Conservation (phyloP, 2,888 invertebrate genomes). For the Anthoptus insignis region DNA sequence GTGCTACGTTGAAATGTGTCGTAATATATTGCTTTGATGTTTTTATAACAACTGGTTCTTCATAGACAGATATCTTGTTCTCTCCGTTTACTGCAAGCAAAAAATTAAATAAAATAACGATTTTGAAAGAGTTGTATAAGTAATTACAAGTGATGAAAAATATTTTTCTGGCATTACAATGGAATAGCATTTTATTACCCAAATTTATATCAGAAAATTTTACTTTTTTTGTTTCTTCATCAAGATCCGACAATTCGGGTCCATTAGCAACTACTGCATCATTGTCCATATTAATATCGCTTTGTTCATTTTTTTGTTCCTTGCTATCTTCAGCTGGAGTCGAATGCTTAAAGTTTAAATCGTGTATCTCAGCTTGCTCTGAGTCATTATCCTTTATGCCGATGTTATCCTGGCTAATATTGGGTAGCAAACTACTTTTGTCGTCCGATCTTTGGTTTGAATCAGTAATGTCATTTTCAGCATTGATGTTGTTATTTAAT, state of each 20-base stretch:
- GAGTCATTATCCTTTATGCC: not conserved
- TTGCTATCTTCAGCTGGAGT: not conserved
- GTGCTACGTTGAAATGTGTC: conserved; percentile 50
- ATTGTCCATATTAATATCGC: conserved; percentile 48
- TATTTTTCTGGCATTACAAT: not conserved
- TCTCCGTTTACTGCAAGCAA: conserved; percentile 12
- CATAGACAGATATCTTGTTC: not conserved
- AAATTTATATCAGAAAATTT: conserved; percentile 65
- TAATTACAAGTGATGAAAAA: not conserved
- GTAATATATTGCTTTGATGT: conserved; percentile 34
- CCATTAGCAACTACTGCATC: conserved; percentile 25
- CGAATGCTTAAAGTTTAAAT: too few species aligned
- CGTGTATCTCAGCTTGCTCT: too few species aligned
- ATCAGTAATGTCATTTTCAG: not conserved
- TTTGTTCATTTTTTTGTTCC: conserved; percentile 15
- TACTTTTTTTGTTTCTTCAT: conserved; percentile 68
- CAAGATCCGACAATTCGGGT: conserved; percentile 50
- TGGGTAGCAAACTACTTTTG: too few species aligned
- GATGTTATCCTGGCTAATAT: too few species aligned
- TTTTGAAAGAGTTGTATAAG: not conserved
- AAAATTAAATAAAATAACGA: not conserved
- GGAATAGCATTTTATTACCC: conserved; percentile 61
- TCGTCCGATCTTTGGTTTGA: not conserved
- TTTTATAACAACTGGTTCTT: conserved; percentile 25
- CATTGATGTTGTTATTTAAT: not conserved